Conservation (phyloP, 2,888 invertebrate species). For the Melinaea menophilus region DNA sequence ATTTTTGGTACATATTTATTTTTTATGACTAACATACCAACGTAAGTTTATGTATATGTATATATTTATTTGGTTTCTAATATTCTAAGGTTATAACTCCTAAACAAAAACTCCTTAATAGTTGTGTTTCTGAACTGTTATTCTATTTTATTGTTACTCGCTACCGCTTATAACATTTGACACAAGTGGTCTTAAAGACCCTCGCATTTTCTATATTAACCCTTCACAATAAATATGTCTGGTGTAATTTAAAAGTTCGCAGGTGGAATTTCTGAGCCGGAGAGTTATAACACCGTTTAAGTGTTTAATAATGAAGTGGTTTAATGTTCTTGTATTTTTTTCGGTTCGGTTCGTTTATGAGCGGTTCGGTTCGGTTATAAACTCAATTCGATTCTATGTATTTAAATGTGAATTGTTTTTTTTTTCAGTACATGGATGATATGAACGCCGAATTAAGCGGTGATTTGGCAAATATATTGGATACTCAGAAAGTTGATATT, state of each 20-base stretch:
- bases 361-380: too few relatives aligned
- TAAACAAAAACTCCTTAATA: too few relatives aligned
- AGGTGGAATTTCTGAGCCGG: constrained; percentile 37
- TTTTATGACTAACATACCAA: not conserved
- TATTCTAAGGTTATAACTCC: too few relatives aligned
- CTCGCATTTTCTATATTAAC: constrained; percentile 44
- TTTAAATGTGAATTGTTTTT: not conserved
- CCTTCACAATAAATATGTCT: constrained; percentile 48
- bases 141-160: not conserved
- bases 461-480: constrained; percentile 42
- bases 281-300: constrained; percentile 34
- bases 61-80: not conserved
- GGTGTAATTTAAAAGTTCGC: constrained; percentile 42
- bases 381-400: too few relatives aligned
- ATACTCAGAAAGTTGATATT: constrained; percentile 42
- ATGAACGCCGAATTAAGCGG: constrained; percentile 26
- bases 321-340: constrained; percentile 22
- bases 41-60: not conserved
- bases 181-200: constrained; percentile 26
- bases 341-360: not conserved
- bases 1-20: not conserved
- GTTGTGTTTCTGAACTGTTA: too few relatives aligned
- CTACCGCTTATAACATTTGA: constrained; percentile 5
- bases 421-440: constrained; percentile 14
- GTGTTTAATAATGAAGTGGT: constrained; percentile 35